Percentiles rank a stretch among this genome's conserved stretches.
Conservation (phyloP, 2,113 vertebrate species). For the Lipotes vexillifer region DNA sequence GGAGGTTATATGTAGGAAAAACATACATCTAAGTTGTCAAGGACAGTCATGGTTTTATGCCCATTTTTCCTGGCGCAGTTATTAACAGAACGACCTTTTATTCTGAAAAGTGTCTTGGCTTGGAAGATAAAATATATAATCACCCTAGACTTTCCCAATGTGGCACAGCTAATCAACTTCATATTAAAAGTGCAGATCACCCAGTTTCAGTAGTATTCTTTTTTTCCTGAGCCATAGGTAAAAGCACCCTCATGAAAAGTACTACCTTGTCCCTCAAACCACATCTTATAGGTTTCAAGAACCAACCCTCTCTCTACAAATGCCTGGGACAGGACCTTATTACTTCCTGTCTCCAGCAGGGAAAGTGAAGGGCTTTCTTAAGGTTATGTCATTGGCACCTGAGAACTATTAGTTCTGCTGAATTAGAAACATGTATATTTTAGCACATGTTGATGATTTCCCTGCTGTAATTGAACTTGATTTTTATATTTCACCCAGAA, state of each 20-base stretch:
- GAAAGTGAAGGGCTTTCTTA: neutral
- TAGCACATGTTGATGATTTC: conserved; percentile 64
- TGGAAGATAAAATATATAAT: neutral
- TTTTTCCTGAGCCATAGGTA: neutral
- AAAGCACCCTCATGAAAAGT: neutral
- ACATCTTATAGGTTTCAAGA: neutral
- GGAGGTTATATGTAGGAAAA: neutral
- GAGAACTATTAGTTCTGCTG: conserved; percentile 53
- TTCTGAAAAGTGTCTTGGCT: neutral
- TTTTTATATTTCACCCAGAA: conserved; percentile 67
- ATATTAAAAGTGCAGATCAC: neutral
- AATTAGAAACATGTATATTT: conserved; percentile 39
- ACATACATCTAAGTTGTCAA: neutral
- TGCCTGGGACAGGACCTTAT: neutral
- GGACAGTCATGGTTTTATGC: neutral
- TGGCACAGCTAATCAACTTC: neutral
- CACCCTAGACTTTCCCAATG: neutral
- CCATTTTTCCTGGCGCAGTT: neutral
- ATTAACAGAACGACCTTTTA: neutral
- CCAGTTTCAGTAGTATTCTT: neutral
- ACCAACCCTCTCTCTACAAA: neutral
- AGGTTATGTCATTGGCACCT: conserved; percentile 40
- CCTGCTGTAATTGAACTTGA: conserved; percentile 40
- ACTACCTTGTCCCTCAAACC: neutral
- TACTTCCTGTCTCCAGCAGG: neutral